Evolutionary conservation across 2,888 invertebrate genomes (phyloP).

Genomic region (Eurytoma californica): DNA sequence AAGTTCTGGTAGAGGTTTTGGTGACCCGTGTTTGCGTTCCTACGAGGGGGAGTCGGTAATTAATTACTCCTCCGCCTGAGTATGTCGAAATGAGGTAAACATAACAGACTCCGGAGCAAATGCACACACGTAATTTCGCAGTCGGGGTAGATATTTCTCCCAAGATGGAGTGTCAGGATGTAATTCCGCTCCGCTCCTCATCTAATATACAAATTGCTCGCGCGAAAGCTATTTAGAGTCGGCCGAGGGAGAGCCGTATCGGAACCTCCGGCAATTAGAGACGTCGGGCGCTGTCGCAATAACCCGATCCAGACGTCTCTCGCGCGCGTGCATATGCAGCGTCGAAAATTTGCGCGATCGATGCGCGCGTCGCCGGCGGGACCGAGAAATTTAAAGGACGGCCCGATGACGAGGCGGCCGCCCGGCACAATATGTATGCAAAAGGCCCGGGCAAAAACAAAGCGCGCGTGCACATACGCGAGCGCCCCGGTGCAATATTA

Average conservation of each 20-base stretch:
- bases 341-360: background rate
- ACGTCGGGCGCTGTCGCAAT: slow-evolving; percentile 12
- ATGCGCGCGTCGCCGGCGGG: slow-evolving; percentile 19
- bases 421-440: slow-evolving; percentile 44
- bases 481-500: slow-evolving; percentile 34
- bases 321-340: background rate
- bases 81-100: too few species aligned
- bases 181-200: too few species aligned
- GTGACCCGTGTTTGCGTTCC: too few species aligned
- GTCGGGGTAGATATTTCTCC: too few species aligned
- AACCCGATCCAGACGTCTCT: background rate
- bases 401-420: background rate
- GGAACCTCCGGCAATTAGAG: slow-evolving; percentile 18
- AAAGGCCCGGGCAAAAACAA: slow-evolving; percentile 45
- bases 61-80: too few species aligned
- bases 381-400: background rate
- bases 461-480: slow-evolving; percentile 19
- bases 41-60: too few species aligned
- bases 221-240: background rate
- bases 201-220: background rate
- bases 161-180: too few species aligned
- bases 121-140: too few species aligned
- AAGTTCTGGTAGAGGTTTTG: too few species aligned
- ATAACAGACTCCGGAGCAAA: too few species aligned
- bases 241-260: background rate